phyloP scores from a whole-genome alignment of 2,888 invertebrate species.

The Calliphora vomitoria region DNA sequence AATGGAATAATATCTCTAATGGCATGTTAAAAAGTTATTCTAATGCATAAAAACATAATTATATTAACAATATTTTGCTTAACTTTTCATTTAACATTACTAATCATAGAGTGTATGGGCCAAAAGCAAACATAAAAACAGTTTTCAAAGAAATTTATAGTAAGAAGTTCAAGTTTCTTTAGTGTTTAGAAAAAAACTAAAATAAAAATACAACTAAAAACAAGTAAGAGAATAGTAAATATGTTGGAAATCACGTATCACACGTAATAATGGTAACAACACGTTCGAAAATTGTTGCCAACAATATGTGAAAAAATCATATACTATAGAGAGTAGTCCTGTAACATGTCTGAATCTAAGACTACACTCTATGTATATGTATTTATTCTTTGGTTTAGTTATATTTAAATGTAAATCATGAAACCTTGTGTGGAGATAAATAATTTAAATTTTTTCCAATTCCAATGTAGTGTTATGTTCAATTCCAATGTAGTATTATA shows the following conservation, averaged over 20 bases:
- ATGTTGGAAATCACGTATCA: constrained; percentile 65
- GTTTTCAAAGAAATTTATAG: not conserved
- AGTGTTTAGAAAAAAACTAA: not conserved
- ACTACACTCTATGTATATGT: not conserved
- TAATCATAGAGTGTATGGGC: not conserved
- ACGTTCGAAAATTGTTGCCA: constrained; percentile 66
- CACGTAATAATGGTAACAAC: constrained; percentile 68
- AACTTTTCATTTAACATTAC: constrained; percentile 5
- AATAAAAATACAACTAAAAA: constrained; percentile 1
- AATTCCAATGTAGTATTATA: not conserved
- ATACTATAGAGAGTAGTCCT: not conserved
- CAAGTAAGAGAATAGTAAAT: constrained; percentile 19
- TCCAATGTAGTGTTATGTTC: not conserved
- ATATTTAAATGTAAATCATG: constrained; percentile 1
- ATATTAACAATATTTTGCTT: not conserved
- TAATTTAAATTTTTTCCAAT: not conserved
- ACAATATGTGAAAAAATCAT: constrained; percentile 57
- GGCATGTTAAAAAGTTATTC: not conserved
- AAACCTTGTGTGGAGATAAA: not conserved
- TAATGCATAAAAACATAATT: constrained; percentile 4
- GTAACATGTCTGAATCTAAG: not conserved
- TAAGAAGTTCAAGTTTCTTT: constrained; percentile 21
- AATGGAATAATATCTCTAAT: constrained; percentile 18
- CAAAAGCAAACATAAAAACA: not conserved
- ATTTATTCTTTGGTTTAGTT: not conserved